Percentiles rank a stretch among this genome's conserved stretches.
These are phyloP conservation scores for Chiridota heheva DNA, from an alignment of 35 echinoderm and acorn worm genomes.

Conservation along the genomic window DNA sequence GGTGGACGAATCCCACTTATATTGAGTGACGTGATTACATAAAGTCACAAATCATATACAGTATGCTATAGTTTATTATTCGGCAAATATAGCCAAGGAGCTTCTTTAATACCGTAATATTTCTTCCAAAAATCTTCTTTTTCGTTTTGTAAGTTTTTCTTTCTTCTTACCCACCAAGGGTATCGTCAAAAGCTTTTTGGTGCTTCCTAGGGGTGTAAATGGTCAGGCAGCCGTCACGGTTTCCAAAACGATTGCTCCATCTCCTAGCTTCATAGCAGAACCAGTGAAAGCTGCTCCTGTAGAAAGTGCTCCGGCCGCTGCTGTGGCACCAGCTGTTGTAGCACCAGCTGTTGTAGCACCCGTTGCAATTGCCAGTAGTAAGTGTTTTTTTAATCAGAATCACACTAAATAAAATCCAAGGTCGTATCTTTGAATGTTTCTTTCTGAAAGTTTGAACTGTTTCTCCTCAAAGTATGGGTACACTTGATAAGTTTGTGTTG, in stretches of 20 bases:
- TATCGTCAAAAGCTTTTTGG: not conserved
- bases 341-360: not conserved
- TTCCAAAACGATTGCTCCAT: not conserved
- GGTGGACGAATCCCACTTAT: no score
- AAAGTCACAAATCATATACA: not conserved
- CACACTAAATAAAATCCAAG: no score
- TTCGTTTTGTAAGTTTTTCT: not conserved
- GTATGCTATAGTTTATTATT: not conserved
- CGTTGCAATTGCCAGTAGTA: not conserved
- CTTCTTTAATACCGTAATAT: not conserved
- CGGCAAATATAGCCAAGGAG: not conserved
- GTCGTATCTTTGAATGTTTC: no score
- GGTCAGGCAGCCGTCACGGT: constrained; percentile 20
- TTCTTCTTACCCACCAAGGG: no score
- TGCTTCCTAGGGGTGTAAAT: constrained; percentile 11
- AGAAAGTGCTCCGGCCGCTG: not conserved
- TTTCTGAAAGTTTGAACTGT: no score
- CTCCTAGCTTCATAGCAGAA: not conserved
- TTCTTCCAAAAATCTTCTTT: not conserved
- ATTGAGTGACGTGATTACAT: not conserved
- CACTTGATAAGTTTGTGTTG: no score
- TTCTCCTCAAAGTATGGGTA: no score
- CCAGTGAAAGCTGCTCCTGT: constrained; percentile 4
- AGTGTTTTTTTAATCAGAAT: no score
- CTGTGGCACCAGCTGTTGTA: not conserved